phyloP scores from a whole-genome alignment of 2,113 vertebrate genomes.

The Struthio camelus region DNA sequence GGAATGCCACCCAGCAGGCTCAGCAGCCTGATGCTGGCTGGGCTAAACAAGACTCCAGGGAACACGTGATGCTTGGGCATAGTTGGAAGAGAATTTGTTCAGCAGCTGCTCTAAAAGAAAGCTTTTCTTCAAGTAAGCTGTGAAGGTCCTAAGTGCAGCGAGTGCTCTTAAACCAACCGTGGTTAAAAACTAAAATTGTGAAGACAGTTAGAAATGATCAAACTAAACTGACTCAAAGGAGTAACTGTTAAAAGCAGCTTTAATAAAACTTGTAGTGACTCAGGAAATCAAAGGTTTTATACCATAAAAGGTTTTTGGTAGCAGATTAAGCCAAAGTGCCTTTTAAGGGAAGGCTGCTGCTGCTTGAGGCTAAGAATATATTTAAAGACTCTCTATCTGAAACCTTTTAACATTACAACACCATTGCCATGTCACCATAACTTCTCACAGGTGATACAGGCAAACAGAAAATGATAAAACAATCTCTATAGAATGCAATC shows the following conservation, averaged over 20 bases:
- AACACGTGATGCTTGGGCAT: too few species aligned
- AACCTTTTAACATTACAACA: background rate
- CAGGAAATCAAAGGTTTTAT: slow-evolving; percentile 12
- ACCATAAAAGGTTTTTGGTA: background rate
- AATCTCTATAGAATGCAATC: background rate
- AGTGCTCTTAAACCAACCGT: background rate
- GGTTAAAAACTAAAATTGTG: background rate
- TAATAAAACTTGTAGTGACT: slow-evolving; percentile 75
- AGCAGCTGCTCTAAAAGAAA: background rate
- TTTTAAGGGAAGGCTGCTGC: background rate
- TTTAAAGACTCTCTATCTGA: background rate
- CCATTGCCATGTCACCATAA: background rate
- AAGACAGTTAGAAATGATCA: background rate
- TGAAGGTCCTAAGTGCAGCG: background rate
- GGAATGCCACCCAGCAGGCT: too few species aligned
- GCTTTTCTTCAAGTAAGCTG: rapidly evolving
- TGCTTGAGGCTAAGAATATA: background rate
- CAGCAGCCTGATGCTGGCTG: background rate
- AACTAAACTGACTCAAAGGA: background rate
- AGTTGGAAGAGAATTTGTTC: background rate
- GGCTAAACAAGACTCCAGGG: rapidly evolving
- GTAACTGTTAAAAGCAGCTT: slow-evolving; percentile 69
- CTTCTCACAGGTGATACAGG: background rate
- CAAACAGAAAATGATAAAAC: background rate
- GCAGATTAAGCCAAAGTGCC: slow-evolving; percentile 18